These are phyloP conservation scores for Rafetus swinhoei DNA, from an alignment of 2,113 vertebrate species.

Conservation along the genomic window DNA sequence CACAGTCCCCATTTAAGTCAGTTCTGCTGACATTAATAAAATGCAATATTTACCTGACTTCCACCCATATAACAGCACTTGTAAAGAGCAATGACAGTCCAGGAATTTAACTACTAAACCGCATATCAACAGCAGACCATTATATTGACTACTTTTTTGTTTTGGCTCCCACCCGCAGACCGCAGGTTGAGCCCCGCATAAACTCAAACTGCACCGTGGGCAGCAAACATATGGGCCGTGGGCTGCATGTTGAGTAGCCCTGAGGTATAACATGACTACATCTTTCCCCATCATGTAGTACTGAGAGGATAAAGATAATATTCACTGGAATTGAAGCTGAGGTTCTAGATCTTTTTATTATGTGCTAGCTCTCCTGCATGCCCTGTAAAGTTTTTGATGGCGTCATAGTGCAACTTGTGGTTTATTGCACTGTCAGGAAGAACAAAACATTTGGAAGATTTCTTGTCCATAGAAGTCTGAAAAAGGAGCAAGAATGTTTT, in stretches of 20 bases:
- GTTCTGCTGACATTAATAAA: too few relatives aligned
- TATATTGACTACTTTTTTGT: too few relatives aligned
- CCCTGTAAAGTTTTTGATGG: neutral
- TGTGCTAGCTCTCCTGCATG: neutral
- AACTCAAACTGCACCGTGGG: too few relatives aligned
- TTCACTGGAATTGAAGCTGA: neutral
- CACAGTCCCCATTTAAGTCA: too few relatives aligned
- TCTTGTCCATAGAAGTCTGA: neutral
- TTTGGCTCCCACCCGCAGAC: too few relatives aligned
- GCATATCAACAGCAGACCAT: too few relatives aligned
- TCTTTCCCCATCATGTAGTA: neutral
- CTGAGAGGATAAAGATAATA: neutral
- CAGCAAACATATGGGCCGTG: too few relatives aligned
- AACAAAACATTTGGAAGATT: neutral
- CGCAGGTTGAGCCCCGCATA: too few relatives aligned
- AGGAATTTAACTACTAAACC: too few relatives aligned
- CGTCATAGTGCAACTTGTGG: neutral
- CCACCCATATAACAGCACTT: too few relatives aligned
- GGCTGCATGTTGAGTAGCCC: neutral
- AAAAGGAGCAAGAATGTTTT: neutral
- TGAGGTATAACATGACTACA: accelerated
- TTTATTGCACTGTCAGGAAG: neutral
- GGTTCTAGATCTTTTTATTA: neutral
- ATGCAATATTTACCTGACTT: too few relatives aligned
- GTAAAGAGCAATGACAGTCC: too few relatives aligned